Evolutionary conservation across 2,888 invertebrate genomes (phyloP), one percentile per base, ranked within the genome.

Genomic region (Noctua janthina): DNA sequence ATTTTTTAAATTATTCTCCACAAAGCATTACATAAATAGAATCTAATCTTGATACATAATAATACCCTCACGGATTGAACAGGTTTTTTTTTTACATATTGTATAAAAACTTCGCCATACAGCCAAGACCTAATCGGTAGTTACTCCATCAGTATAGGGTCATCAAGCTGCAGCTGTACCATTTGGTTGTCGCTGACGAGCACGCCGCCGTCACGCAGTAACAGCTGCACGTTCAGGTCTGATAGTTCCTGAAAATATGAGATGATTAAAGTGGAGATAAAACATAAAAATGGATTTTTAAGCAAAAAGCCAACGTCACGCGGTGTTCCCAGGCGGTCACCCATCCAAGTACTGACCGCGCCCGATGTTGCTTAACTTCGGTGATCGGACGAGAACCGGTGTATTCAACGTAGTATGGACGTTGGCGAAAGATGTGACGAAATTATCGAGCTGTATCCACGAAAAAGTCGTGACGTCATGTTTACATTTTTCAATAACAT

Each of bases 381-480:
- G 95, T 95, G 95, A 95, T 95, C 95, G 94, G 95, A 94, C 95
- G 95, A 95, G 95, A 95, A 95, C 95, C 95, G 95, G 94, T 95
- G 94, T 94, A 86, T 95, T 95, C 94, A 95, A 87, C 87, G 74
- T 87, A 69, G 88, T 87, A 87, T 87, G 87, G 87, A 87, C 85
- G 87, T 88, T 85, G 88, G 75, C 86, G 35, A n/a, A n/a, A n/a
- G n/a, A n/a, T n/a, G n/a, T n/a, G 35, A 3, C 3, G 35, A 39
- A 39, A 39, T 39, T 39, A 39, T 39, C 1, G 43, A 43, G 43
- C 6, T 43, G 43, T 43, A 43, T 43, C 43, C 6, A 43, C 43
- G 43, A 3, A 43, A 43, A 43, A 43, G 43, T 7, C 7, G 39
- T 67, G 67, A n/a, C 39, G n/a, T 29, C 20, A 74, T 35, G 72